Evolutionary conservation across 1,140 invertebrate species (phyloP), one percentile per base, ranked within the genome.

Genomic region (Drosophila willistoni): DNA sequence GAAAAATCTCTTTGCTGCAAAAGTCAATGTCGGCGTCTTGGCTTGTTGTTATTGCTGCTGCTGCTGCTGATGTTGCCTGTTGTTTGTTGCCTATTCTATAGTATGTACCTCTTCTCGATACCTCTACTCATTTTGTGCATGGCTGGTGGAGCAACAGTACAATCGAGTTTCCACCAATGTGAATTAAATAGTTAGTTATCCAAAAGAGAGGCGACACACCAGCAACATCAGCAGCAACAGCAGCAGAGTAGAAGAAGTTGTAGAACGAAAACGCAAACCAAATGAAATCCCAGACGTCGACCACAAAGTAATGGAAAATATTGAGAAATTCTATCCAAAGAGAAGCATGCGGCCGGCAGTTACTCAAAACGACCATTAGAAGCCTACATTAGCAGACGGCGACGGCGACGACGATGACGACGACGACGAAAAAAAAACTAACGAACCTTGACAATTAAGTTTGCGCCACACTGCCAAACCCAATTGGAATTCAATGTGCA

Each of bases 401-500:
- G 67, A 65, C 34, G 22, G 59, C 34, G 22, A 67, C 47, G 69
- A 64, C 44, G 61, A 70, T n/a, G 36, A 63, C 36, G 56, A 56
- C 12, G 61, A 70, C 39, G 39, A 67, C 68, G 79, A 84, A 67
- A 80, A 77, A 77, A 71, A 74, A 87, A 87, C 76, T 87, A 86
- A 86, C 82, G 82, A 86, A 86, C 82, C 82, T 87, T 86, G 82
- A 86, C 82, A 86, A 86, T 86, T 86, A 86, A 86, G 79, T 86
- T 86, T 86, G 75, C 79, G 83, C 83, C 83, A 87, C 79, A 83
- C 79, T 86, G 83, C 79, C 82, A 86, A 86, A 87, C 80, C 77
- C 84, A 86, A 86, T 86, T 86, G 82, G 84, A 86, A 86, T 86
- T 86, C 82, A 86, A 86, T 86, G 82, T 86, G 83, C 83, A 85